Conservation (phyloP, 2,113 vertebrate species). For the Fregata magnificens region DNA sequence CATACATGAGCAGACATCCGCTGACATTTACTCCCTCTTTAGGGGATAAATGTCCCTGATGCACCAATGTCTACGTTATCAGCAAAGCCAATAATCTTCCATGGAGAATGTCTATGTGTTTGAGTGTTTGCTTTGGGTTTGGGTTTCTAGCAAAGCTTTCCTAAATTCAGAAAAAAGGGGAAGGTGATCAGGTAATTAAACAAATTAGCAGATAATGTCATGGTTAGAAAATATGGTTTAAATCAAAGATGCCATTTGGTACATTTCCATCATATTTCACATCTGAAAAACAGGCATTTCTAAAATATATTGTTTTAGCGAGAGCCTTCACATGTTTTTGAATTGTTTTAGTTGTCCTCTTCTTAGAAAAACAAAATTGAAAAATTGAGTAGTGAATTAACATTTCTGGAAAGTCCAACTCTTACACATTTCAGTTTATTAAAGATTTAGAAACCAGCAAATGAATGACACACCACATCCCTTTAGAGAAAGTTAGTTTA, state of each 20-base stretch:
- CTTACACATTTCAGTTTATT: not conserved
- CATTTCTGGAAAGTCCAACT: not conserved
- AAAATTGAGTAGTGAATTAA: not conserved
- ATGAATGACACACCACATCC: not conserved
- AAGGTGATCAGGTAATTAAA: not conserved
- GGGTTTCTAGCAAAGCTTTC: not conserved
- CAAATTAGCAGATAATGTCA: not conserved
- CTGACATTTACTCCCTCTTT: not conserved
- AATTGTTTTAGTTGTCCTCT: not conserved
- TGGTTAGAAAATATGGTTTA: not conserved
- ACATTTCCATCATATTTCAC: not conserved
- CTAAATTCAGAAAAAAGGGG: not conserved
- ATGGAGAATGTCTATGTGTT: not conserved
- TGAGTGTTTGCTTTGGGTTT: not conserved
- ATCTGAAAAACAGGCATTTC: not conserved
- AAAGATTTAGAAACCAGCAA: conserved; percentile 1
- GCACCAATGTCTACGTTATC: not conserved
- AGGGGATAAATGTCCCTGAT: not conserved
- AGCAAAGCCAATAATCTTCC: not conserved
- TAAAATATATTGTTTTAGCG: not conserved
- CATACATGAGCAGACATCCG: not conserved
- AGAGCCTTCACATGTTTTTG: not conserved
- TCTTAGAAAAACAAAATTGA: not conserved
- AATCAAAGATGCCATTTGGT: not conserved
- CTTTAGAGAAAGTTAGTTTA: not conserved